These are phyloP conservation scores for Sinotaia quadrata DNA, from an alignment of 2,888 invertebrate species.

Conservation along the genomic window DNA sequence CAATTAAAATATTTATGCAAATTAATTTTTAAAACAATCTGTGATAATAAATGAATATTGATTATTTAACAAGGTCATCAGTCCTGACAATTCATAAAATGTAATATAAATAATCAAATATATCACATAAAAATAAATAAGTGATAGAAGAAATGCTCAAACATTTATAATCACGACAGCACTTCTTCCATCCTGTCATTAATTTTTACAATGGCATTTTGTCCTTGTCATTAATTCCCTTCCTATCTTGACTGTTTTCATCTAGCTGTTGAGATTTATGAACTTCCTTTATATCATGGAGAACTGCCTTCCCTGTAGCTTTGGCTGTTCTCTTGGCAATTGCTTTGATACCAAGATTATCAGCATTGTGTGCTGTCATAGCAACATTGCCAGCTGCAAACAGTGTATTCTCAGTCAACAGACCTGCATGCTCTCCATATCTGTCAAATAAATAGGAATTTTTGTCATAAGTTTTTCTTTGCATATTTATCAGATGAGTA, in stretches of 20 bases:
- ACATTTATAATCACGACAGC: no score
- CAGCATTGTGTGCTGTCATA: slow-evolving; percentile 79
- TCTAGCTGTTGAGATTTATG: background rate
- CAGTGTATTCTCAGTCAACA: slow-evolving; percentile 79
- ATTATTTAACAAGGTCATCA: no score
- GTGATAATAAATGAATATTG: no score
- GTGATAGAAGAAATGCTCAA: no score
- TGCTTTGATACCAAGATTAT: slow-evolving; percentile 80
- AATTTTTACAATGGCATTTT: background rate
- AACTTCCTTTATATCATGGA: slow-evolving; percentile 46
- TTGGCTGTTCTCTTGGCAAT: slow-evolving; percentile 68
- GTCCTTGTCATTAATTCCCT: background rate
- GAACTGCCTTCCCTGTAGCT: slow-evolving; percentile 65
- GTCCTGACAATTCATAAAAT: no score
- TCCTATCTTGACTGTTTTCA: background rate
- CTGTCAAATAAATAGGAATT: slow-evolving; percentile 69
- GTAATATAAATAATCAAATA: no score
- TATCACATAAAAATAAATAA: no score
- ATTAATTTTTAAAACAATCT: no score
- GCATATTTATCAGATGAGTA: background rate
- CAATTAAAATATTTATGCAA: no score
- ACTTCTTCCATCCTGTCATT: no score
- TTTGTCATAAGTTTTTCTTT: background rate
- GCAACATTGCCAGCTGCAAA: slow-evolving; percentile 82
- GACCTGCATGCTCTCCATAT: slow-evolving; percentile 81